These are phyloP conservation scores for Diabrotica balteata DNA, from an alignment of 2,888 invertebrate species.

Conservation along the genomic window DNA sequence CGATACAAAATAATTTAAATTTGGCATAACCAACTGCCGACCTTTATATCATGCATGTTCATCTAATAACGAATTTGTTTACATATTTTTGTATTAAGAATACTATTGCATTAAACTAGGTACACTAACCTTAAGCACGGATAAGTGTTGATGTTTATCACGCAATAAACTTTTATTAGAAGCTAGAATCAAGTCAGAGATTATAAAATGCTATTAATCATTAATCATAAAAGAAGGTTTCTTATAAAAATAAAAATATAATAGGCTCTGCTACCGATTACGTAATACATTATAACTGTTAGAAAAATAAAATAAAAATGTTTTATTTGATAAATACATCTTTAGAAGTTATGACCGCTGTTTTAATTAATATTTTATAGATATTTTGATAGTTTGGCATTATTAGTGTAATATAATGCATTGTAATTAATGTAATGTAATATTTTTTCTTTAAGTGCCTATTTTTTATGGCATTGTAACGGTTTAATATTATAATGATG, in stretches of 20 bases:
- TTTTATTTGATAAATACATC: too few species aligned
- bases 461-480: too few species aligned
- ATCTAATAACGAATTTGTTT: constrained; percentile 9
- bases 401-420: too few species aligned
- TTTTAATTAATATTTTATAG: too few species aligned
- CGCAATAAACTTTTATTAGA: constrained; percentile 6
- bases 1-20: constrained; percentile 10
- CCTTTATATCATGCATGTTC: constrained; percentile 13
- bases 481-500: too few species aligned
- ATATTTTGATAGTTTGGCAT: too few species aligned
- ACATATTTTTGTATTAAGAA: not conserved
- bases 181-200: not conserved
- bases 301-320: too few species aligned
- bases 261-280: not conserved
- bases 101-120: constrained; percentile 2
- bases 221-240: not conserved
- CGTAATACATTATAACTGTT: not conserved
- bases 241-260: not conserved
- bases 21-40: constrained; percentile 7
- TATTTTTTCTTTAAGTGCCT: too few species aligned
- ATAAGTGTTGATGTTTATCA: not conserved
- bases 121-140: not conserved
- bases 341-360: too few species aligned
- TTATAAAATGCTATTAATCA: constrained; percentile 4
- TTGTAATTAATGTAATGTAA: too few species aligned